phyloP scores from a whole-genome alignment of 2,888 invertebrate species.

The Ptychoptera contaminata region DNA sequence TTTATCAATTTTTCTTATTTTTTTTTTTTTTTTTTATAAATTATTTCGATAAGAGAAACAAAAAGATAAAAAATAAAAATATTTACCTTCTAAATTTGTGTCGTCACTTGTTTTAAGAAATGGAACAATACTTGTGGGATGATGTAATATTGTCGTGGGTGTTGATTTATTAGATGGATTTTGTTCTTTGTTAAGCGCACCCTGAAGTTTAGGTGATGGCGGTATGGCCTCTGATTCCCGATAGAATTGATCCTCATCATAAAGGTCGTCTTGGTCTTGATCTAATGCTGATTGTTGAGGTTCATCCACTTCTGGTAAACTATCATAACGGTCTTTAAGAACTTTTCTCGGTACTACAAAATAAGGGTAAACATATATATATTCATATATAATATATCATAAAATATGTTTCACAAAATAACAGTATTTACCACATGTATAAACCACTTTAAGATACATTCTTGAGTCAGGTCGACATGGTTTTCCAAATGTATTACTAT shows the following conservation, averaged over 20 bases:
- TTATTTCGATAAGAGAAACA: conserved; percentile 1
- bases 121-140: conserved; percentile 19
- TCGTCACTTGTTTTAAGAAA: conserved; percentile 18
- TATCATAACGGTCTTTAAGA: conserved; percentile 66
- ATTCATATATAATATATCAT: not conserved
- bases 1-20: no score
- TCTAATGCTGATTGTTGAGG: conserved; percentile 37
- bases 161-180: not conserved
- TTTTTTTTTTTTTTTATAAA: no score
- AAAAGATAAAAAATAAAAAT: not conserved
- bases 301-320: conserved; percentile 63
- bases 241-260: conserved; percentile 38
- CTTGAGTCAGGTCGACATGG: conserved; percentile 65
- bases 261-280: conserved; percentile 35
- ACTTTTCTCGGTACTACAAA: conserved; percentile 65
- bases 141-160: not conserved
- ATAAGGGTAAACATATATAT: not conserved
- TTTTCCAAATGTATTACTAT: conserved; percentile 66
- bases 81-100: conserved; percentile 24
- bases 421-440: conserved; percentile 63
- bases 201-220: conserved; percentile 34
- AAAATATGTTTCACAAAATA: not conserved
- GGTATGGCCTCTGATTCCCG: conserved; percentile 40
- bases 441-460: conserved; percentile 74
- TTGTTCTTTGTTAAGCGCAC: conserved; percentile 19